These are phyloP conservation scores for Lucilia cuprina DNA, from an alignment of 1,140 invertebrate species.

Conservation along the genomic window DNA sequence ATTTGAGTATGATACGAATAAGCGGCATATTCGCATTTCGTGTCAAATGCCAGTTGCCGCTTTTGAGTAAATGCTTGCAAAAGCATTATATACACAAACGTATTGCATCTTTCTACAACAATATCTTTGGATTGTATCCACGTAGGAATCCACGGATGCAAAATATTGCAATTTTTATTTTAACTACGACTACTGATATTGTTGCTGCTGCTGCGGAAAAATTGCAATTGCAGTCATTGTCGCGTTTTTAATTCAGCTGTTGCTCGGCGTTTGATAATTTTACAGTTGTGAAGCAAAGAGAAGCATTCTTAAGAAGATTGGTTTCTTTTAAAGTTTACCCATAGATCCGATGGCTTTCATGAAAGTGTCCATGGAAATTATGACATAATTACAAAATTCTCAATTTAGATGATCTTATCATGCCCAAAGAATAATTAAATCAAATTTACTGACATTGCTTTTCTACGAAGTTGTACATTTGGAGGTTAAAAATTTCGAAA, in stretches of 20 bases:
- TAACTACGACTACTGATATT: background rate
- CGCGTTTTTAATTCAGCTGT: background rate
- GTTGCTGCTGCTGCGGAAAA: background rate
- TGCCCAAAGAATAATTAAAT: no score
- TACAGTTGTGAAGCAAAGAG: background rate
- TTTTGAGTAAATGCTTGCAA: background rate
- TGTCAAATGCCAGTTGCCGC: slow-evolving; percentile 29
- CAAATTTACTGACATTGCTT: no score
- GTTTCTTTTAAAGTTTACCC: no score
- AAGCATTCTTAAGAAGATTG: background rate
- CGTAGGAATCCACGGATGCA: slow-evolving; percentile 31
- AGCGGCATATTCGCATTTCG: slow-evolving; percentile 28
- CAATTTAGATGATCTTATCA: no score
- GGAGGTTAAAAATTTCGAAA: no score
- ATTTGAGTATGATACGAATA: background rate
- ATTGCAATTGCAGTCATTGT: background rate
- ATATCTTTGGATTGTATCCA: background rate
- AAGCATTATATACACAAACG: background rate
- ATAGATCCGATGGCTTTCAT: no score
- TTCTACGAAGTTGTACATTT: no score
- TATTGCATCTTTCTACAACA: background rate
- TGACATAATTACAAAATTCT: no score
- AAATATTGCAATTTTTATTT: background rate
- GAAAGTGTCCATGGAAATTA: no score
- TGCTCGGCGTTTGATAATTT: background rate